Evolutionary conservation across 35 echinoderm and acorn worm genomes (phyloP).

Genomic region (Ophioderma brevispina): DNA sequence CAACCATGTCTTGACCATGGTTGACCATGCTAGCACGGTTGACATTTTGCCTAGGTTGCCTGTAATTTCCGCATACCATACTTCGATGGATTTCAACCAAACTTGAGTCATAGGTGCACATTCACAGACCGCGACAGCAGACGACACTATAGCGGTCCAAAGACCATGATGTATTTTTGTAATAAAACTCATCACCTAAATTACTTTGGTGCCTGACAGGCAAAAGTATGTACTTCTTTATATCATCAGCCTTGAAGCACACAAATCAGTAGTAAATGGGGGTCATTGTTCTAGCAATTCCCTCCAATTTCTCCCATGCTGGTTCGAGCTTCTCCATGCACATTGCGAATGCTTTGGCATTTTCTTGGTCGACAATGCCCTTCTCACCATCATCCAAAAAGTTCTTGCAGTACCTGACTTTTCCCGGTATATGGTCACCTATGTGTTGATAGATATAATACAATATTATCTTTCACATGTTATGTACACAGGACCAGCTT

Average conservation of each 20-base stretch:
- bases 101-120: too few species aligned
- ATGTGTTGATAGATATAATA: background rate
- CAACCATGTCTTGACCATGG: too few species aligned
- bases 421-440: background rate
- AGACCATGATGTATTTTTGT: too few species aligned
- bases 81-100: too few species aligned
- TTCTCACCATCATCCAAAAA: background rate
- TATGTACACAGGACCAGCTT: background rate
- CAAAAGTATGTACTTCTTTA: background rate
- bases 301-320: background rate
- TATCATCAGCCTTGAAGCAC: too few species aligned
- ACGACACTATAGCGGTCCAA: too few species aligned
- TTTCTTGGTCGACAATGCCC: background rate
- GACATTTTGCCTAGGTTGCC: too few species aligned
- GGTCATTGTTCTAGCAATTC: slow-evolving; percentile 7
- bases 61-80: too few species aligned
- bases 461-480: background rate
- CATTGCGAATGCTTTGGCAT: background rate
- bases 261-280: background rate
- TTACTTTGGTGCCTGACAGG: background rate
- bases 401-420: background rate
- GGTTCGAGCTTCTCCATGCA: background rate
- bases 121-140: too few species aligned
- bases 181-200: slow-evolving; percentile 3
- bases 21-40: too few species aligned